Evolutionary conservation across 1,140 invertebrate species (phyloP), one percentile per base, ranked within the genome.

Genomic region (Octopus bimaculoides): DNA sequence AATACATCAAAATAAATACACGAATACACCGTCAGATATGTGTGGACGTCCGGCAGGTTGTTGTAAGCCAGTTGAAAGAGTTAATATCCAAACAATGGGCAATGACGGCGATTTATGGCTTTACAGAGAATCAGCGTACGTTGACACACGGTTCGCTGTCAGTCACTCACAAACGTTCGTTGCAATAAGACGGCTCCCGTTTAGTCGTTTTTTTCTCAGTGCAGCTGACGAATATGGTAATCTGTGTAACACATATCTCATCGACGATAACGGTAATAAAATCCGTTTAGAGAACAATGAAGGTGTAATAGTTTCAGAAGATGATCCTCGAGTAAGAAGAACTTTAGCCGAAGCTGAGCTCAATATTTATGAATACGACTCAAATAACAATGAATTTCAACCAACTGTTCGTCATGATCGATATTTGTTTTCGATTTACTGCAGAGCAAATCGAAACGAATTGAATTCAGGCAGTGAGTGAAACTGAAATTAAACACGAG

Each of bases 51-150:
- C 66, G 17, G 66, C 17, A 14, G 66, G 66, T 71, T 71, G 66
- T 14, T 71, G 66, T 71, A 71, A 71, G 14, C 66, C 66, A 71
- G 66, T 71, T 6, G 66, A 71, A 71, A 71, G 66, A 20, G 66
- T 71, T 20, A 71, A 71, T 17, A 71, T 71, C 14, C 66, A 71
- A 71, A 20, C 26, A 20, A 71, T n/a, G 5, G 66, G 66, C 1
- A 71, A 71, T 14, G 66, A 71, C 26, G 66, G 66, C 7, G 66
- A 71, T 14, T 20, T 71, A n/a, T 71, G 66, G 66, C 26, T 71
- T 1, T 71, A 71, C 14, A 71, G 26, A 14, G 66, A 71, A 71
- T 71, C 66, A 10, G 66, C 26, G 6, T 71, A 10, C 26, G 66
- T 71, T 71, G 66, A 71, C 26, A 12, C 66, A n/a, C 66, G 66